phyloP scores from a whole-genome alignment of 2,113 vertebrate genomes.

The Scalopus aquaticus region DNA sequence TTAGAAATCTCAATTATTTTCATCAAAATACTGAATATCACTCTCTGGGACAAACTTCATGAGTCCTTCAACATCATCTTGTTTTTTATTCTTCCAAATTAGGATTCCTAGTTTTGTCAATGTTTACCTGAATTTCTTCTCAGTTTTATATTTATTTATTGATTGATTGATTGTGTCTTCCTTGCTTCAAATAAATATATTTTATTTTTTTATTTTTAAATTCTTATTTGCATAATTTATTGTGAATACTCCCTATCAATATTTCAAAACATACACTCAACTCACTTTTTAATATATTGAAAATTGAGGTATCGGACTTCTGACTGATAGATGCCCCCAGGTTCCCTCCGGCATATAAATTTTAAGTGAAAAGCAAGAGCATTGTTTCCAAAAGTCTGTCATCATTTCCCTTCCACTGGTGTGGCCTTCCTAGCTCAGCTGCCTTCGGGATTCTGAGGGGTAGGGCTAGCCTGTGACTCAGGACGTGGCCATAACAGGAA shows the following conservation, averaged over 20 bases:
- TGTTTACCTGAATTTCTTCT: background rate
- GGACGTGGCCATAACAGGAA: background rate
- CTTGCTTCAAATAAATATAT: background rate
- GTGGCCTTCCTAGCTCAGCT: background rate
- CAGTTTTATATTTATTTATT: background rate
- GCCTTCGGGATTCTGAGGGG: background rate
- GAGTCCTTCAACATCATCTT: background rate
- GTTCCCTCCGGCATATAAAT: background rate
- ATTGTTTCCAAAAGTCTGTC: background rate
- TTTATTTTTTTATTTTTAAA: background rate
- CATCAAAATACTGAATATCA: background rate
- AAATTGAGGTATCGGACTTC: background rate
- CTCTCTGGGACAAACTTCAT: background rate
- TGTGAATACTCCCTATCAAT: background rate
- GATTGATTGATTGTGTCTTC: too few species aligned
- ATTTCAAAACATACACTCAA: background rate
- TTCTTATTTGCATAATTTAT: background rate
- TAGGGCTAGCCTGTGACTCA: background rate
- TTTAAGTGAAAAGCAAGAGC: background rate
- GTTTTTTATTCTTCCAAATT: background rate
- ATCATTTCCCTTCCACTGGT: background rate
- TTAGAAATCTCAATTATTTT: background rate
- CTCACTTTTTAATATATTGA: background rate
- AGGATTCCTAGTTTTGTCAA: background rate
- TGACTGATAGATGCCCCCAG: background rate